Conservation (phyloP, 2,888 invertebrate species). For the Drosophila testacea region DNA sequence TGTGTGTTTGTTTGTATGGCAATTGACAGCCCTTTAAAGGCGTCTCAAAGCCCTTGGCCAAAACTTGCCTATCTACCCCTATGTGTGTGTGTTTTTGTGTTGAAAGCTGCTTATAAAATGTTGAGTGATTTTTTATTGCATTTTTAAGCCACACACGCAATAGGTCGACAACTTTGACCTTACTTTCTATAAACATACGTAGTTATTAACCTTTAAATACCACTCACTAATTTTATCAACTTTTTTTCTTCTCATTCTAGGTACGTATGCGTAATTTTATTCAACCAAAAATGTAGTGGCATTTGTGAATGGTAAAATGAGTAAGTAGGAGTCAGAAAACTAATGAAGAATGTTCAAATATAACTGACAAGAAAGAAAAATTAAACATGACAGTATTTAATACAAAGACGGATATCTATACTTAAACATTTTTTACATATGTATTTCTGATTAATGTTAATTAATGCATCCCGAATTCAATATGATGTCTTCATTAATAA, state of each 20-base stretch:
- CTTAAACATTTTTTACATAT: no score
- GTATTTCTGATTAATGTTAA: no score
- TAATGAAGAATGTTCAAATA: no score
- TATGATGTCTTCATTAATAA: no score
- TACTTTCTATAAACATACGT: background rate
- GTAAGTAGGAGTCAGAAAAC: background rate
- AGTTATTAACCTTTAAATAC: background rate
- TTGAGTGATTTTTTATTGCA: constrained; percentile 62
- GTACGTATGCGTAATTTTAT: constrained; percentile 60
- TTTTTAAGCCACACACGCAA: constrained; percentile 26
- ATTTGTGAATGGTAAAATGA: background rate
- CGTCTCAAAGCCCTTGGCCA: constrained; percentile 31
- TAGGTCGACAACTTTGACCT: background rate
- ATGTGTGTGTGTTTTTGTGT: constrained; percentile 3
- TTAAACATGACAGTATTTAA: no score
- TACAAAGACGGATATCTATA: no score
- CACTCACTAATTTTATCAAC: constrained; percentile 39
- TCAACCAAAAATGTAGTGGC: background rate
- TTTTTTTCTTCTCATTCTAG: constrained; percentile 55
- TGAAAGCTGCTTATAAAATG: constrained; percentile 53
- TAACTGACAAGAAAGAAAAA: no score
- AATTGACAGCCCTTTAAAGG: constrained; percentile 50
- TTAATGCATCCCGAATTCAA: no score
- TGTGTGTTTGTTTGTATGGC: constrained; percentile 16
- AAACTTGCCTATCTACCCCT: constrained; percentile 19